Base-by-base conservation (phyloP, 2,888 invertebrate genomes). In the Erannis defoliaria region DNA sequence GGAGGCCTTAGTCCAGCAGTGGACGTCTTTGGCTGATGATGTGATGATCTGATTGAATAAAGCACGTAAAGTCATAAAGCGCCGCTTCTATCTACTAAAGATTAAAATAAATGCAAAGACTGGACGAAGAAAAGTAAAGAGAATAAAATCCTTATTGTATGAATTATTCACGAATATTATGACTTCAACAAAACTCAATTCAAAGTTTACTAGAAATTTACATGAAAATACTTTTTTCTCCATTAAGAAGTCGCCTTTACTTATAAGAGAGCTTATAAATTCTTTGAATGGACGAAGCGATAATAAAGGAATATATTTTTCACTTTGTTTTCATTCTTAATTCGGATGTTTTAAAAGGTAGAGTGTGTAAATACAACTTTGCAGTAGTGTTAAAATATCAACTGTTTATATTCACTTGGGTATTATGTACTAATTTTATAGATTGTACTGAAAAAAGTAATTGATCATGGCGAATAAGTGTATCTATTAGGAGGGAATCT, bases 111-210 rank as follows among this genome's bases (percentile, higher is more conserved):
- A 6, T 10, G 8, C 5, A 19, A 19, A 5, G 2, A 21, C 19
- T n/a, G 10, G 21, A n/a, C n/a, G 37, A 29, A 33, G 31, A 10
- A 55, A 63, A 71, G 58, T 59, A 63, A 71, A 75, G 64, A 71
- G 69, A 68, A 63, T 76, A 61, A 61, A 75, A 75, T 73, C 69
- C 66, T 69, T 74, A 72, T 71, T 66, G 65, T 66, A 78, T 78
- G 75, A 78, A 78, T 78, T 69, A 78, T 80, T 78, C 80, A 82
- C 66, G 74, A 82, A 81, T 78, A 76, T 75, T 78, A 84, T 84
- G 80, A 80, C 78, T 82, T 81, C 77, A 81, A 80, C 79, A 77
- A 81, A 83, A 85, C 79, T 85, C 84, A 78, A 84, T 82, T 80
- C 80, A 75, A 85, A 85, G 78, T 85, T 84, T 78, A 76, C 75